Conservation (phyloP, 1,140 invertebrate species). For the Pseudomyrmex dendroicus region DNA sequence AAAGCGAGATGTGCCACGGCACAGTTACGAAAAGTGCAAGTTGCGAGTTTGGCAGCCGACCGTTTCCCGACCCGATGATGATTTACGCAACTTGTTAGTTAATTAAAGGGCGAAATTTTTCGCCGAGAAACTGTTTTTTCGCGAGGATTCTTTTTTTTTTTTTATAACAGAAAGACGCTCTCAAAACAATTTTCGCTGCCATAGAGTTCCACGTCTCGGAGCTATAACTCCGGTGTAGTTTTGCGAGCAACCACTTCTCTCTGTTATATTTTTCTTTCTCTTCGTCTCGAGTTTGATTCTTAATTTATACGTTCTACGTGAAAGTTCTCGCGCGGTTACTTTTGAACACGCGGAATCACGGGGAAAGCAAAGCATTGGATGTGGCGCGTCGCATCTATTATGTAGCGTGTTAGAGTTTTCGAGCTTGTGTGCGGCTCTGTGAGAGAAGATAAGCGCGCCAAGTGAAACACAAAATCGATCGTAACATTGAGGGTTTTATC, state of each 20-base stretch:
- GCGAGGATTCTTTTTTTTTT: background rate
- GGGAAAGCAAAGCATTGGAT: background rate
- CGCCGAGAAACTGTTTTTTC: background rate
- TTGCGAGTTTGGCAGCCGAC: background rate
- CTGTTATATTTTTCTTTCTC: too few species aligned
- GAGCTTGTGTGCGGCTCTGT: background rate
- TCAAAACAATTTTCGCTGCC: background rate
- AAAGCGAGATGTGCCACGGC: background rate
- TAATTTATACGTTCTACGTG: constrained; percentile 15
- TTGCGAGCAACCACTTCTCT: background rate
- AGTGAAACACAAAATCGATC: constrained; percentile 26
- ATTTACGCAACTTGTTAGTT: constrained; percentile 25
- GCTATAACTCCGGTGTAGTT: background rate
- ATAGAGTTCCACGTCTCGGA: background rate
- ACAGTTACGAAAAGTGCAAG: constrained; percentile 16
- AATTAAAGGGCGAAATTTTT: constrained; percentile 28
- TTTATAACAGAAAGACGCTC: constrained; percentile 10
- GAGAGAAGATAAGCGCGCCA: background rate
- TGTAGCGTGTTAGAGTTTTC: too few species aligned
- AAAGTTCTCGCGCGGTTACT: constrained; percentile 11
- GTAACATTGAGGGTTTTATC: constrained; percentile 14
- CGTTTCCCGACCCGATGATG: constrained; percentile 31
- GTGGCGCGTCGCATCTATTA: background rate
- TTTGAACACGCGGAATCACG: constrained; percentile 3
- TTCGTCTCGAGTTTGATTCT: background rate